Conservation (phyloP, 2,797 vertebrate species). For the Presbytis comata region DNA sequence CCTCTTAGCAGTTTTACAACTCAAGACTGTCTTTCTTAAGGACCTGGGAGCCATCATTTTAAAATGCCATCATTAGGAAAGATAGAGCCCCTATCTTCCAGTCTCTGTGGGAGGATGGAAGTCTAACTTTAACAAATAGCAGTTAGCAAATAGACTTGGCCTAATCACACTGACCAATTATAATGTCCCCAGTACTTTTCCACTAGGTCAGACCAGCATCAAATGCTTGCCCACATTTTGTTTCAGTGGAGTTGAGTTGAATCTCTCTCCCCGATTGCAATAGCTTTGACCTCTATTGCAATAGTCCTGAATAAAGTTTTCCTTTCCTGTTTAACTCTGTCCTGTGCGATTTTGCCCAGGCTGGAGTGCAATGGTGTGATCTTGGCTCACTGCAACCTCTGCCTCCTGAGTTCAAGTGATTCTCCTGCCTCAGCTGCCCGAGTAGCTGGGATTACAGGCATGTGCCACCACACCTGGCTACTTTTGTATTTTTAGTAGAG, state of each 20-base stretch:
- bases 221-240: background rate
- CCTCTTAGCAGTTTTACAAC: background rate
- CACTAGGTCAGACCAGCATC: background rate
- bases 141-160: background rate
- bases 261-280: background rate
- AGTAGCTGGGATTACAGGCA: too few relatives aligned
- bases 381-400: too few relatives aligned
- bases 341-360: background rate
- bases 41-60: background rate
- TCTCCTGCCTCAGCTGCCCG: too few relatives aligned
- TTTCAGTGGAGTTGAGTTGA: background rate
- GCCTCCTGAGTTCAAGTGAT: too few relatives aligned
- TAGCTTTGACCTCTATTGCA: background rate
- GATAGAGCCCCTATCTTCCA: fast-evolving
- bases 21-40: background rate
- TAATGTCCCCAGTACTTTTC: background rate
- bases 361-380: too few relatives aligned
- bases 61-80: background rate
- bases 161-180: background rate
- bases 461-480: too few relatives aligned
- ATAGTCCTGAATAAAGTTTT: background rate
- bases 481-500: too few relatives aligned
- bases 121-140: background rate
- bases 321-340: background rate
- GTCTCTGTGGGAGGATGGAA: background rate